Conservation (phyloP, 1,140 invertebrate species). For the Chironomus tepperi region DNA sequence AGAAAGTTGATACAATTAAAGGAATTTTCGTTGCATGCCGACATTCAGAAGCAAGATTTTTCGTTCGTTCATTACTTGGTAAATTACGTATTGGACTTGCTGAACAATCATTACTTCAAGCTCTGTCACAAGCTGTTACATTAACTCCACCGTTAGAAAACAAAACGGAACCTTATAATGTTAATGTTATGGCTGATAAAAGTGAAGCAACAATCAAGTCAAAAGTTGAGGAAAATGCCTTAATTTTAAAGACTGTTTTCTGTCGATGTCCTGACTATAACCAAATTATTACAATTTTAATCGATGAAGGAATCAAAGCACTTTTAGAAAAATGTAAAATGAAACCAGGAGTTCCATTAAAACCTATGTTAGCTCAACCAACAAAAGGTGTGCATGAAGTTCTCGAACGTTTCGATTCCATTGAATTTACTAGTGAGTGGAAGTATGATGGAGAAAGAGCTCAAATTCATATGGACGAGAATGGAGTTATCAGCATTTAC, state of each 20-base stretch:
- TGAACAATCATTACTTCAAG: constrained; percentile 91
- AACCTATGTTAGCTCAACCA: constrained; percentile 98
- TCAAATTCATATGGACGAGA: constrained; percentile 72
- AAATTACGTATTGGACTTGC: constrained; percentile 95
- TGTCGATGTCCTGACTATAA: constrained; percentile 97
- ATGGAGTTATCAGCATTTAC: constrained; percentile 71
- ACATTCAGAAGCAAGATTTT: constrained; percentile 80
- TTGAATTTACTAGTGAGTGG: constrained; percentile 96
- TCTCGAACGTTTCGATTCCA: constrained; percentile 78
- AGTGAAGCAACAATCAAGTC: constrained; percentile 68
- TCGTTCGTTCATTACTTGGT: constrained; percentile 75
- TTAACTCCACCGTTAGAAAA: constrained; percentile 51
- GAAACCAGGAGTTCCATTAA: constrained; percentile 87
- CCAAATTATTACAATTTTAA: constrained; percentile 68
- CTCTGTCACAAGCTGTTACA: constrained; percentile 76
- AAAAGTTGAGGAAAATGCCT: constrained; percentile 63
- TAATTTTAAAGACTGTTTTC: constrained; percentile 75
- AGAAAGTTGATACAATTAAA: constrained; percentile 91
- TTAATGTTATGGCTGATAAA: constrained; percentile 53
- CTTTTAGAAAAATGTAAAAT: constrained; percentile 78
- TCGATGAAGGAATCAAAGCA: constrained; percentile 69
- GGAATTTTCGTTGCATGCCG: constrained; percentile 87
- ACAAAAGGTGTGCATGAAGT: constrained; percentile 90
- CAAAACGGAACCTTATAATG: constrained; percentile 50
- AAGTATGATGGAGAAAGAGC: constrained; percentile 99